Conservation (phyloP, 2,888 invertebrate genomes). For the Gastrophysa polygoni region DNA sequence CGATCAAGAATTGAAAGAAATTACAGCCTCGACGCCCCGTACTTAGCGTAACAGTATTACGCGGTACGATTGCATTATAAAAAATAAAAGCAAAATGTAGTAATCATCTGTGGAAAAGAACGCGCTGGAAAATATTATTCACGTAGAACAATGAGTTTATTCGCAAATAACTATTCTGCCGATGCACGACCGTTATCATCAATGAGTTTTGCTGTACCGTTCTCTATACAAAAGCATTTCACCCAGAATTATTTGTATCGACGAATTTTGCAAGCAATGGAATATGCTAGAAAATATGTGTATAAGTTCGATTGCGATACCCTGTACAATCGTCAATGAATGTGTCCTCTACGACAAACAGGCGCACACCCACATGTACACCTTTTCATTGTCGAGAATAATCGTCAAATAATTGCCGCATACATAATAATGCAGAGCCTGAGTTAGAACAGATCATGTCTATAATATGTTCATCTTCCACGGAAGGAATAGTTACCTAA, state of each 20-base stretch:
- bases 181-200: background rate
- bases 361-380: slow-evolving; percentile 36
- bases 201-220: background rate
- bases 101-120: background rate
- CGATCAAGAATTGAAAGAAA: background rate
- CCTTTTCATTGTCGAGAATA: slow-evolving; percentile 37
- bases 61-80: background rate
- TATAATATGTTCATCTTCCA: too few species aligned
- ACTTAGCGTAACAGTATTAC: background rate
- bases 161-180: background rate
- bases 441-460: too few species aligned
- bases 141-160: background rate
- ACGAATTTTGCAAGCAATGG: too few species aligned
- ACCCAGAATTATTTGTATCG: too few species aligned
- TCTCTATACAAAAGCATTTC: background rate
- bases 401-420: slow-evolving; percentile 31
- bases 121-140: background rate
- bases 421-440: slow-evolving; percentile 16
- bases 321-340: slow-evolving; percentile 20
- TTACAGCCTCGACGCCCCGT: background rate
- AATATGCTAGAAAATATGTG: too few species aligned
- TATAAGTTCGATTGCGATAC: background rate
- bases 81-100: background rate
- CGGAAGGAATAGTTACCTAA: too few species aligned
- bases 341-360: slow-evolving; percentile 39